Conservation (phyloP, 2,888 invertebrate species). For the Harpalus rubripes region DNA sequence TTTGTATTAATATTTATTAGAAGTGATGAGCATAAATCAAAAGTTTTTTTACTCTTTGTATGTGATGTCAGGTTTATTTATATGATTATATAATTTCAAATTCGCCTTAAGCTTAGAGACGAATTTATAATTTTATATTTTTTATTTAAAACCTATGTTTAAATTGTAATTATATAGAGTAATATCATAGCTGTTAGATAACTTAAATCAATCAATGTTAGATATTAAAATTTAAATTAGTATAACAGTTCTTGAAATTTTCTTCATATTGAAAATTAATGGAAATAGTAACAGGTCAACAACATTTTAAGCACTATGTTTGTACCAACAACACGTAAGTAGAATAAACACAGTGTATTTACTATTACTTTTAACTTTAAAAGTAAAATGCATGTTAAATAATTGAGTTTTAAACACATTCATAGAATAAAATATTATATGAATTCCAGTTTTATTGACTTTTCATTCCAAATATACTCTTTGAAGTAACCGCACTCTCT, state of each 20-base stretch:
- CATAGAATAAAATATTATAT: not conserved
- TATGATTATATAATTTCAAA: constrained; percentile 34
- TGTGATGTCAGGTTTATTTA: constrained; percentile 37
- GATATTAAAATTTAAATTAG: not conserved
- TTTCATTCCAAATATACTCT: constrained; percentile 25
- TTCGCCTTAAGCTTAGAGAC: not conserved
- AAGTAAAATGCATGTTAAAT: not conserved
- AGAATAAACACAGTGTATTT: not conserved
- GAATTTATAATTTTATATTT: constrained; percentile 5
- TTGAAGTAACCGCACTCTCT: constrained; percentile 18
- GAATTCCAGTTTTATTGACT: not conserved
- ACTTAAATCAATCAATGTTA: constrained; percentile 3
- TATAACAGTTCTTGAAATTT: not conserved
- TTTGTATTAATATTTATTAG: constrained; percentile 46
- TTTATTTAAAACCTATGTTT: not conserved
- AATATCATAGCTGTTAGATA: not conserved
- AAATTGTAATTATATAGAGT: constrained; percentile 8
- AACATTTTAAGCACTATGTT: too few species aligned
- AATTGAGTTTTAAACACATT: constrained; percentile 11
- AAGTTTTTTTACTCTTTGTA: constrained; percentile 6
- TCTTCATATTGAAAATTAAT: not conserved
- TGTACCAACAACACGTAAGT: not conserved
- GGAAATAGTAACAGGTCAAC: not conserved
- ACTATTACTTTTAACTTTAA: not conserved
- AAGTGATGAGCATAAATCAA: constrained; percentile 22